Conservation (phyloP, 2,888 invertebrate genomes). For the Drosophila koepferae region DNA sequence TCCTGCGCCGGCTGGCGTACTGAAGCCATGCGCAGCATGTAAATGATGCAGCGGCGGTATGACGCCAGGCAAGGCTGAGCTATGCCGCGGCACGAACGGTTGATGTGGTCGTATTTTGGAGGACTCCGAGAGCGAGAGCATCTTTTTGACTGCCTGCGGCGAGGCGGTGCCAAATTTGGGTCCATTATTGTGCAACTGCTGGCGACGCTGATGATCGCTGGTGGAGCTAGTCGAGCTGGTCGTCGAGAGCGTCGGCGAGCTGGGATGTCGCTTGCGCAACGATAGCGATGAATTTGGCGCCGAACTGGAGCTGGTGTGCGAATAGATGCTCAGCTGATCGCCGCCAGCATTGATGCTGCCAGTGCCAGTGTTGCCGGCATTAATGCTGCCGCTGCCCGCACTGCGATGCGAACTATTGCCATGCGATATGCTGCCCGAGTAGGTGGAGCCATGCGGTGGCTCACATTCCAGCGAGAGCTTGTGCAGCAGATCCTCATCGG, state of each 20-base stretch:
- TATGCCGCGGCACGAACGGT: constrained; percentile 88
- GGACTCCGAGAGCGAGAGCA: constrained; percentile 95
- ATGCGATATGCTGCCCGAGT: constrained; percentile 75
- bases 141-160: constrained; percentile 98
- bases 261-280: constrained; percentile 93
- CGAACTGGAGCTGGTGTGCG: constrained; percentile 85
- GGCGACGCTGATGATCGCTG: constrained; percentile 80
- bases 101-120: constrained; percentile 95
- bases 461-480: constrained; percentile 96
- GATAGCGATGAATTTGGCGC: constrained; percentile 86
- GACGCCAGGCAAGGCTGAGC: constrained; percentile 83
- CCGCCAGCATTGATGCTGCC: constrained; percentile 73
- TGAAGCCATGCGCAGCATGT: constrained; percentile 69
- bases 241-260: constrained; percentile 96
- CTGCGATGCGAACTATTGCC: constrained; percentile 70
- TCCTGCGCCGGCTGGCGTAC: constrained; percentile 53
- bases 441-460: constrained; percentile 85
- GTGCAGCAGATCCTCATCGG: constrained; percentile 95
- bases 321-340: constrained; percentile 86
- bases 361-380: constrained; percentile 77
- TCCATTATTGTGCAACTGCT: constrained; percentile 81
- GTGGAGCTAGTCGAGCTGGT: constrained; percentile 96
- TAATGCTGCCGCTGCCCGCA: constrained; percentile 68
- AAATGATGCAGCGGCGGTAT: constrained; percentile 87
- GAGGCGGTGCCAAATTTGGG: constrained; percentile 94